Conservation (phyloP, 2,113 vertebrate genomes). For the Scatophagus argus region DNA sequence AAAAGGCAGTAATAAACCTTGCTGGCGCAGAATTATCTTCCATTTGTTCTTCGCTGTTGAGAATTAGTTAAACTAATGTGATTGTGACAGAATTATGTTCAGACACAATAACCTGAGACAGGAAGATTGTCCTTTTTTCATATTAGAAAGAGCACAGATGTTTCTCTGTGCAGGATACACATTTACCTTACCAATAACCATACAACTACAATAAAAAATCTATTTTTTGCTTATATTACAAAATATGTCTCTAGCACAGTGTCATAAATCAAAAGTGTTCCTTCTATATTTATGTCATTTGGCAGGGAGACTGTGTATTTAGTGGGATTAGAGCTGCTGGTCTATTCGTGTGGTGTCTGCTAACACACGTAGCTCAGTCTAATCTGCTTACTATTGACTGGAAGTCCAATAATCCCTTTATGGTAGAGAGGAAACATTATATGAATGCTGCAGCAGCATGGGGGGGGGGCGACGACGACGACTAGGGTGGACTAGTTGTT, state of each 20-base stretch:
- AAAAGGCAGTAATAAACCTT: conserved; percentile 43
- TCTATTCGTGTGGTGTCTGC: conserved; percentile 65
- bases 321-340: conserved; percentile 71
- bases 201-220: background rate
- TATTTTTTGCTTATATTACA: background rate
- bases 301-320: conserved; percentile 67
- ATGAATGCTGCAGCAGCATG: conserved; percentile 50
- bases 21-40: conserved; percentile 26
- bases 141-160: background rate
- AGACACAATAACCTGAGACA: conserved; percentile 24
- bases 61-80: conserved; percentile 24
- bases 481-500: conserved; percentile 44
- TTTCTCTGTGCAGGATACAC: background rate
- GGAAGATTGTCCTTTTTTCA: background rate
- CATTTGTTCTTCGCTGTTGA: conserved; percentile 37
- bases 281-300: conserved; percentile 49
- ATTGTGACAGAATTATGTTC: conserved; percentile 26
- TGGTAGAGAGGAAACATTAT: conserved; percentile 66
- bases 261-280: conserved; percentile 25
- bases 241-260: background rate
- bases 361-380: conserved; percentile 71
- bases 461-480: too few relatives aligned
- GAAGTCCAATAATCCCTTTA: conserved; percentile 77
- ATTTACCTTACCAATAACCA: background rate
- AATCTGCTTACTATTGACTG: conserved; percentile 79